Base-by-base conservation (phyloP, 2,888 invertebrate species). In the Muschampia plurimacula region DNA sequence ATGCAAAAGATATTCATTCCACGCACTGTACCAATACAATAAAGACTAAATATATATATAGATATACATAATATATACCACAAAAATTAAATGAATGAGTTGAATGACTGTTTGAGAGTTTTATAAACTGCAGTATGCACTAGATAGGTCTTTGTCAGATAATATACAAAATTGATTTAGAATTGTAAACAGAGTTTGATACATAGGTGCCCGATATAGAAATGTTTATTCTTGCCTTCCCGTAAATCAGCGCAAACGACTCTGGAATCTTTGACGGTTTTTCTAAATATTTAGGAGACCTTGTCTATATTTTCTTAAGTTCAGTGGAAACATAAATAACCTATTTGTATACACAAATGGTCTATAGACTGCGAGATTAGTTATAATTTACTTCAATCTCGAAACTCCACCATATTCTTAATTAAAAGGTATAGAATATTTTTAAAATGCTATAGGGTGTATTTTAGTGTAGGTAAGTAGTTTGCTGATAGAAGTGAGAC, bases 201-300 rank as follows among this genome's bases (percentile, higher is more conserved):
- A 68, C 44, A 67, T 72, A 52, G 49, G 57, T 44, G 72, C 72
- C 55, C 55, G 44, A 22, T 67, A 73, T 69, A 69, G 73, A 67
- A 67, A 57, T 74, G 77, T 78, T 77, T 78, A 77, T 76, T 75
- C 74, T 60, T 46, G 62, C 63, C 69, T 36, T 22, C 77, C 66
- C 72, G 68, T 78, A 79, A 79, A 81, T 78, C 76, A 76, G 65
- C 69, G 77, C 74, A 64, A 70, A 74, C 75, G 73, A 75, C 77
- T 72, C 75, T 60, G 75, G 78, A 78, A 76, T 78, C 72, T 72
- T 72, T 72, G 67, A 72, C 73, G 73, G 78, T 78, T 81, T 83
- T 81, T 80, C 77, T 84, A 86, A 87, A 88, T 85, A 84, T 86
- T 87, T 87, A 82, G 76, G 80, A 77, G 77, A 83, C 77, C 78